Evolutionary conservation across 1,140 invertebrate genomes (phyloP), one percentile per base, ranked within the genome.

Genomic region (Drosophila tropicalis): DNA sequence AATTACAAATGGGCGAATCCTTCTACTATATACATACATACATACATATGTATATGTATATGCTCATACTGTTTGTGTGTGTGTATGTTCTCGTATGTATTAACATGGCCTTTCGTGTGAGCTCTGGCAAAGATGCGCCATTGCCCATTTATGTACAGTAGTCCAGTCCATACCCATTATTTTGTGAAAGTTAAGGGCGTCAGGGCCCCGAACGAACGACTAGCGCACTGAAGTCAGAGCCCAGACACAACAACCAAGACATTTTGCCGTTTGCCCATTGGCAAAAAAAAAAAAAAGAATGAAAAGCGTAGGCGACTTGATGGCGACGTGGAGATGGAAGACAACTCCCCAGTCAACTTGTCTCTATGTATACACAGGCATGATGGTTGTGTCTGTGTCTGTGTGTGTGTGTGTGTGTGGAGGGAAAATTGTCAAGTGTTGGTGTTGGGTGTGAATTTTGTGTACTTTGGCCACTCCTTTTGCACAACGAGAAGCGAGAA

Each of bases 381-480:
- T 22, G 3, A 19, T 51, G 60, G 40, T 17, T 57, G 61, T 63
- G 71, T 65, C 61, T 68, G 70, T 72, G 63, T 68, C 68, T 72
- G 63, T 54, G 29, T 0, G 0, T 29, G 5, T 29, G 5, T 29
- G 2, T 29, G 29, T 29, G 29, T 29, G 29, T 29, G 29, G 34
- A 51, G 67, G 51, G 64, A 62, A 81, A 79, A 81, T 75, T 86
- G 82, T 86, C 83, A 87, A 87, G 83, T 86, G 82, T 86, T 86
- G 75, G 75, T 77, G 74, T 71, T 83, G 75, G 67, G 89, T 92
- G 91, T 91, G 91, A 91, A 85, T 89, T 90, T 87, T 91, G 91
- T 92, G 85, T 92, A 90, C 90, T 92, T 91, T 90, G 89, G 91
- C 91, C 91, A 92, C 91, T 92, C 91, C 91, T 92, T 91, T 34